Conservation (phyloP, 2,113 vertebrate species). For the rat (Rattus norvegicus) region GRCr8 NC_086022.1:104550001-104550500, state of each 20-base stretch:
- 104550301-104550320: neutral
- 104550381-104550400: slow-evolving; percentile 21
- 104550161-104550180: neutral
- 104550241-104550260: neutral
- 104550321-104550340: neutral
- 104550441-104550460: neutral
- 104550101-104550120: neutral
- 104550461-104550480: neutral
- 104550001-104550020: neutral
- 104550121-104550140: neutral
- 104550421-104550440: neutral
- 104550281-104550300: neutral
- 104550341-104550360: neutral
- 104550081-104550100: neutral
- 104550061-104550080: neutral
- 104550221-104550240: neutral
- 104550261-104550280: neutral
- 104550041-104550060: neutral
- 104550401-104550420: neutral
- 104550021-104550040: neutral
- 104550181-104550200: neutral
- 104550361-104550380: neutral
- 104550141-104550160: neutral
- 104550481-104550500: neutral
- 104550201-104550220: neutral